Evolutionary conservation across 2,888 invertebrate species (phyloP), one percentile per base, ranked within the genome.

Genomic region (Phortica magna): DNA sequence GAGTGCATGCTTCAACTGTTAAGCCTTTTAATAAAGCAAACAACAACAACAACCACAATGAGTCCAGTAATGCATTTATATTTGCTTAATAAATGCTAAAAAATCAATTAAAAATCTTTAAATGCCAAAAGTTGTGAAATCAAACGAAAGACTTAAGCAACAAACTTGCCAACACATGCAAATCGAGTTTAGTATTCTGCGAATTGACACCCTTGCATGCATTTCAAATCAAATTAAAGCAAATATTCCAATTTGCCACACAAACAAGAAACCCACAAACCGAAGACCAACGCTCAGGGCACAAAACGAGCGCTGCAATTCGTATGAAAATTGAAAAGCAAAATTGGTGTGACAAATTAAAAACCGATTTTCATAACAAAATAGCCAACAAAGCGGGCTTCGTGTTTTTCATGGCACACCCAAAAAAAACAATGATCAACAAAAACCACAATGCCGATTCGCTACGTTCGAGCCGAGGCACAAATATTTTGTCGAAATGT

Each of bases 291-390:
- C 5, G 31, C 31, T 31, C 31, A n/a, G n/a, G n/a, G n/a, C n/a
- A n/a, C 5, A 2, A 31, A 31, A 31, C 31, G 31, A 31, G 31
- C 31, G 2, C 3, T 31, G 31, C 31, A 57, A 57, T 71, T 68
- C 75, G 39, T 7, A 7, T 48, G 73, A 74, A 74, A 68, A 74
- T 41, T 67, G 0, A 74, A 64, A 67, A 53, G 55, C 43, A 43
- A 80, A 80, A 79, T 79, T 81, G 65, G 82, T 86, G 86, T 87
- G 86, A 86, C 86, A 86, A 86, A 86, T 86, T 83, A 77, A 81
- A 83, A 82, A 81, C 78, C 83, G 80, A 83, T 83, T 83, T 82
- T 80, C 78, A 77, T 78, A 57, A 76, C 77, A 76, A 80, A 77
- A 79, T 74, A 76, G 43, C 77, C 72, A 77, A 73, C 78, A 81